Percentiles rank a stretch among this genome's conserved stretches.
Evolutionary conservation across 2,888 invertebrate species (phyloP).

Genomic region (Lingula anatina): DNA sequence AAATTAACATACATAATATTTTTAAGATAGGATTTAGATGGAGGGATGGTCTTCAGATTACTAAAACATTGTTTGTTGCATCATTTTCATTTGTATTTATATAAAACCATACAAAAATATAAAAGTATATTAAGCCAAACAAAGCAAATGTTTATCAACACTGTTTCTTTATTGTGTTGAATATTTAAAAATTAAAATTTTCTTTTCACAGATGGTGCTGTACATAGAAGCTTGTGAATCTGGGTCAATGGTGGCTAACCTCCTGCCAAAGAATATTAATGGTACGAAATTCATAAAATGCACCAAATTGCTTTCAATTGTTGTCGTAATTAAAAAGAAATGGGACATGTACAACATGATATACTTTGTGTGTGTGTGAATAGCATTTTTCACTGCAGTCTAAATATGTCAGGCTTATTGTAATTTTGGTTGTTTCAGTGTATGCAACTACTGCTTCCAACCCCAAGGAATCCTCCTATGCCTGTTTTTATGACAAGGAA

Average conservation of each 20-base stretch:
- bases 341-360: background rate
- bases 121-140: too few species aligned
- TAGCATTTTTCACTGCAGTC: too few species aligned
- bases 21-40: too few species aligned
- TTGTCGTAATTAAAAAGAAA: too few species aligned
- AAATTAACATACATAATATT: too few species aligned
- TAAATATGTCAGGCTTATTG: too few species aligned
- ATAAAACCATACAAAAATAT: too few species aligned
- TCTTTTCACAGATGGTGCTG: constrained; percentile 53
- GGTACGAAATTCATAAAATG: constrained; percentile 37
- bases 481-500: constrained; percentile 58
- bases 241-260: constrained; percentile 58
- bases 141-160: constrained; percentile 7
- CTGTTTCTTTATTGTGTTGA: background rate
- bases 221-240: constrained; percentile 60
- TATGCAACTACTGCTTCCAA: constrained; percentile 62
- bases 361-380: background rate
- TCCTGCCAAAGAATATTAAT: constrained; percentile 53
- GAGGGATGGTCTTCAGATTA: too few species aligned
- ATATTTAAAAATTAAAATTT: constrained; percentile 1
- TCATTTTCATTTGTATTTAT: too few species aligned
- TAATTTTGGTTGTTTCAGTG: too few species aligned
- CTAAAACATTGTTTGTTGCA: too few species aligned
- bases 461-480: constrained; percentile 59
- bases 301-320: too few species aligned